A percentile compares a stretch with the other conserved stretches of the same genome.
phyloP scores from a whole-genome alignment of 2,888 invertebrate species.

The Apamea crenata region DNA sequence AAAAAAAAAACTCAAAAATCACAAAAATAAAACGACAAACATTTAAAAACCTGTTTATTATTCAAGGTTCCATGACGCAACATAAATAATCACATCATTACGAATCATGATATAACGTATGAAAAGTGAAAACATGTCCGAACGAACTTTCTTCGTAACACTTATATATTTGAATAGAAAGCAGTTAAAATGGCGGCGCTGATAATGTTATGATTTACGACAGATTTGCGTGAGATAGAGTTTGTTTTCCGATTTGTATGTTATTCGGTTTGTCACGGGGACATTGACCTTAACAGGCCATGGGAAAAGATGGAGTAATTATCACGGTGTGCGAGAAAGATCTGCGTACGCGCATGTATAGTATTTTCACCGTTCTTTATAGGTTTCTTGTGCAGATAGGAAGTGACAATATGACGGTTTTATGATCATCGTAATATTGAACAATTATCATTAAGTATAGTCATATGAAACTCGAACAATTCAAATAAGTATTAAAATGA shows the following conservation, averaged over 20 bases:
- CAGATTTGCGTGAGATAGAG: slow-evolving; percentile 62
- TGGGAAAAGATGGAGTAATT: slow-evolving; percentile 41
- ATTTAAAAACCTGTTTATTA: slow-evolving; percentile 53
- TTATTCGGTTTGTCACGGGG: slow-evolving; percentile 37
- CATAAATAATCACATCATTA: slow-evolving; percentile 66
- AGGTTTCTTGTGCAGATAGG: not conserved
- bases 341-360: not conserved
- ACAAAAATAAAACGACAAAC: slow-evolving; percentile 5
- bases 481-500: not conserved
- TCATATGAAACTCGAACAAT: not conserved
- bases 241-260: slow-evolving; percentile 33
- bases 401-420: not conserved
- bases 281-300: slow-evolving; percentile 37
- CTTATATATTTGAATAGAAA: slow-evolving; percentile 85
- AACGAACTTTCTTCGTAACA: slow-evolving; percentile 79
- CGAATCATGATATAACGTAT: slow-evolving; percentile 71
- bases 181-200: slow-evolving; percentile 66
- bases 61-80: slow-evolving; percentile 60
- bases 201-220: slow-evolving; percentile 63
- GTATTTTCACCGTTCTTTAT: not conserved
- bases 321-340: slow-evolving; percentile 11
- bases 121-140: slow-evolving; percentile 81
- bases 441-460: not conserved
- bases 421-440: not conserved
- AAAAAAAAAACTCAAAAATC: not conserved